These are phyloP conservation scores for Seriola quinqueradiata DNA, from an alignment of 2,113 vertebrate species.

Conservation along the genomic window DNA sequence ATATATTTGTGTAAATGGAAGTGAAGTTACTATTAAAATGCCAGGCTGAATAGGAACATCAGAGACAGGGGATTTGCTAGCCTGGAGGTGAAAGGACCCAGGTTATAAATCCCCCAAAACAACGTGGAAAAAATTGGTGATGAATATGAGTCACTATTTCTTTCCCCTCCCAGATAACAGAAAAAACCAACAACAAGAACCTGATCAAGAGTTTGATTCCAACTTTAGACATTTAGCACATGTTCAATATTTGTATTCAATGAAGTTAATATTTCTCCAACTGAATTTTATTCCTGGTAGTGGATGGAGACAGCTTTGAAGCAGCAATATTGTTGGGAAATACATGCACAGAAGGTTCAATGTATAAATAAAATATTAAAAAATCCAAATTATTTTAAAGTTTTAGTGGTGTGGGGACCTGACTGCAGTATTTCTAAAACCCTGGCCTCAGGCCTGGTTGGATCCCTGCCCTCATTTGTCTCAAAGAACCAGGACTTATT, in stretches of 20 bases:
- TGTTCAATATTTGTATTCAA: too few relatives aligned
- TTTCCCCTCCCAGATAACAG: background rate
- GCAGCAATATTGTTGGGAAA: background rate
- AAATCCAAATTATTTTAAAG: too few relatives aligned
- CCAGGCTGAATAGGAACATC: background rate
- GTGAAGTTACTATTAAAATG: background rate
- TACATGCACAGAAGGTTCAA: background rate
- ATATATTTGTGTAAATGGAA: background rate
- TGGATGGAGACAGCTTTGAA: background rate
- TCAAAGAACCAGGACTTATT: too few relatives aligned
- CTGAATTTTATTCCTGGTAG: too few relatives aligned
- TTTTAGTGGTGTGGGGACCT: too few relatives aligned
- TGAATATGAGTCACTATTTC: background rate
- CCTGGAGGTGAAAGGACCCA: background rate
- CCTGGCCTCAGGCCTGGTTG: too few relatives aligned
- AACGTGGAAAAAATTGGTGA: background rate
- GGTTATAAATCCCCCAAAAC: constrained; percentile 1
- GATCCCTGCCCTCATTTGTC: background rate
- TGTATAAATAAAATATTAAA: background rate
- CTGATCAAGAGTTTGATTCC: too few relatives aligned
- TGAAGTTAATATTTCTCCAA: too few relatives aligned
- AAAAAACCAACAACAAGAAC: too few relatives aligned
- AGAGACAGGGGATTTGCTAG: background rate
- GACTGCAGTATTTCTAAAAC: too few relatives aligned
- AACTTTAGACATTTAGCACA: too few relatives aligned